Conservation (phyloP, 2,797 vertebrate species). For the Enteromius afrohamiltoni region DNA sequence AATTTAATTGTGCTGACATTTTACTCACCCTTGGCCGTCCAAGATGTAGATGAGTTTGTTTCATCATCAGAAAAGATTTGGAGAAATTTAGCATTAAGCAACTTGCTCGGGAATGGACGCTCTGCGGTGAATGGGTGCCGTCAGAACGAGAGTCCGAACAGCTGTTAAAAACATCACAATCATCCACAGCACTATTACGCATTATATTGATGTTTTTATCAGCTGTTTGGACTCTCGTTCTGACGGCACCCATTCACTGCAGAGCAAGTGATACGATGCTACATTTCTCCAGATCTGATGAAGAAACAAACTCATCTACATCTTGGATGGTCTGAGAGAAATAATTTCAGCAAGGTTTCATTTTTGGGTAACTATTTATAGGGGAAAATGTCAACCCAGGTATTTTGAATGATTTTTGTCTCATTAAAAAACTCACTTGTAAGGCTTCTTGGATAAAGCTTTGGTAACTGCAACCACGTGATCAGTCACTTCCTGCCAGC, state of each 20-base stretch:
- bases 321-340: neutral
- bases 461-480: conserved; percentile 80
- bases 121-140: neutral
- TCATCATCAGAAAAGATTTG: neutral
- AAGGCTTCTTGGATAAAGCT: conserved; percentile 78
- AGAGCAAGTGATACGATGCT: neutral
- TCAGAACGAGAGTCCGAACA: neutral
- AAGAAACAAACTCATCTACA: neutral
- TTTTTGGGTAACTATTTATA: neutral
- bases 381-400: neutral
- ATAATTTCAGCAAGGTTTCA: neutral
- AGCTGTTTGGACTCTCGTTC: neutral
- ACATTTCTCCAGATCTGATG: neutral
- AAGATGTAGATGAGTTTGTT: neutral
- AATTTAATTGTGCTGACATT: neutral
- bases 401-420: conserved; percentile 8
- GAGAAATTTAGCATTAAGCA: neutral
- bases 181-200: too few relatives aligned
- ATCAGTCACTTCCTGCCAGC: conserved; percentile 80
- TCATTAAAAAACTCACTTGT: conserved; percentile 69
- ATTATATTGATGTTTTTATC: too few relatives aligned
- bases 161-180: neutral
- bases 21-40: neutral
- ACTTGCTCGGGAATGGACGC: neutral
- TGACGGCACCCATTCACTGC: neutral